These are phyloP conservation scores for Augiades crinisus DNA, from an alignment of 2,888 invertebrate species.

Conservation along the genomic window DNA sequence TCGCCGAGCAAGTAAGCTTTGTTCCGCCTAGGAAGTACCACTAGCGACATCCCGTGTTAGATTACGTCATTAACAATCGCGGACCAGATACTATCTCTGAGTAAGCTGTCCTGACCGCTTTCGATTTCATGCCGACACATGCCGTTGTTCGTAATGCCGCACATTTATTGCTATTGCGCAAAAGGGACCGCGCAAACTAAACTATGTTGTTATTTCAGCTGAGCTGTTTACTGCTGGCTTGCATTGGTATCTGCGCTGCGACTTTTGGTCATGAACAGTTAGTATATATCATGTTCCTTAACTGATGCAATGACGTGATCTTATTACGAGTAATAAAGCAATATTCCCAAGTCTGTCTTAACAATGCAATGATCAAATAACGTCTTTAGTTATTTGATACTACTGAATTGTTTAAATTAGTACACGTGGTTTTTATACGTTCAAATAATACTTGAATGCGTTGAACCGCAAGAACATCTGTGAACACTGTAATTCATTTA, in stretches of 20 bases:
- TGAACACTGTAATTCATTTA: constrained; percentile 60
- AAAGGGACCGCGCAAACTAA: constrained; percentile 14
- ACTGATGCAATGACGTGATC: background rate
- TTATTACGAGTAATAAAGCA: background rate
- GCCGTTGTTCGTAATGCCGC: constrained; percentile 19
- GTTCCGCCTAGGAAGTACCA: constrained; percentile 7
- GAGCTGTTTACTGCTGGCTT: constrained; percentile 68
- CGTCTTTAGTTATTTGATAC: background rate
- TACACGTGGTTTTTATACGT: background rate
- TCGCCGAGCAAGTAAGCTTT: background rate
- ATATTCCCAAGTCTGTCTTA: constrained; percentile 15
- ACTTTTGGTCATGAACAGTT: constrained; percentile 78
- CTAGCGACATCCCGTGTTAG: background rate
- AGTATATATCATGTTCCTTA: constrained; percentile 47
- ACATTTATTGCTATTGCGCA: background rate
- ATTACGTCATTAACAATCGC: constrained; percentile 32
- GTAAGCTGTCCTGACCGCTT: constrained; percentile 41
- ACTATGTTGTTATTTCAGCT: constrained; percentile 67
- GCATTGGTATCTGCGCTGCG: constrained; percentile 71
- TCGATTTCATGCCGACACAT: constrained; percentile 38
- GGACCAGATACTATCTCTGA: constrained; percentile 25
- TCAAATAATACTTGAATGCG: constrained; percentile 15
- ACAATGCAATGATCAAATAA: constrained; percentile 3
- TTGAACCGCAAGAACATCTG: constrained; percentile 58
- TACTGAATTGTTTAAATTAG: too few species aligned